A percentile compares a stretch with the other conserved stretches of the same genome.
phyloP scores from a whole-genome alignment of 2,113 vertebrate species.

The Ia io region DNA sequence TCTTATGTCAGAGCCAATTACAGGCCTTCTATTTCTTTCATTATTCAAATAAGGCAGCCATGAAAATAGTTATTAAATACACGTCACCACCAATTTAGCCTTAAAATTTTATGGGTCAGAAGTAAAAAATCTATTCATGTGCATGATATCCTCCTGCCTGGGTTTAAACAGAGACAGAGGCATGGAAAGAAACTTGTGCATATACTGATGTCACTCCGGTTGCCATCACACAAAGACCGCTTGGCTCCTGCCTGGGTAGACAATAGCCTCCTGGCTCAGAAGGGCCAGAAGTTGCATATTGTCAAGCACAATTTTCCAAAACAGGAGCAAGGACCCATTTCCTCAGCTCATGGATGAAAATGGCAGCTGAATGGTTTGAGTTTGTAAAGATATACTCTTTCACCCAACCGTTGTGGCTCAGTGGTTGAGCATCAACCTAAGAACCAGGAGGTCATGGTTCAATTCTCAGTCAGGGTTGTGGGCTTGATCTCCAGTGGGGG shows the following conservation, averaged over 20 bases:
- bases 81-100: background rate
- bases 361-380: background rate
- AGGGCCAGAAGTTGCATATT: background rate
- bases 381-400: background rate
- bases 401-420: too few relatives aligned
- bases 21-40: background rate
- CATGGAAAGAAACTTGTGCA: background rate
- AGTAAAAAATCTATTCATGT: slow-evolving; percentile 23
- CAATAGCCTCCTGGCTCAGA: background rate
- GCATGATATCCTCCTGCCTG: background rate
- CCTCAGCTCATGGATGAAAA: background rate
- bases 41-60: slow-evolving; percentile 42
- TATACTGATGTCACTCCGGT: background rate
- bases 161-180: background rate
- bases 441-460: too few relatives aligned
- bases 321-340: background rate
- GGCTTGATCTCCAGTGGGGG: too few relatives aligned
- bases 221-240: background rate
- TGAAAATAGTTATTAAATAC: slow-evolving; percentile 48
- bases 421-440: too few relatives aligned
- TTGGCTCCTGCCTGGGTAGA: background rate
- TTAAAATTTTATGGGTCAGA: slow-evolving; percentile 16
- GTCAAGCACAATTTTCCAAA: background rate
- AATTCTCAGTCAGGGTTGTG: too few relatives aligned
- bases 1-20: slow-evolving; percentile 26